A percentile compares a stretch with the other conserved stretches of the same genome.
Evolutionary conservation across 2,888 invertebrate genomes (phyloP).

Genomic region (Nephrotoma appendiculata): DNA sequence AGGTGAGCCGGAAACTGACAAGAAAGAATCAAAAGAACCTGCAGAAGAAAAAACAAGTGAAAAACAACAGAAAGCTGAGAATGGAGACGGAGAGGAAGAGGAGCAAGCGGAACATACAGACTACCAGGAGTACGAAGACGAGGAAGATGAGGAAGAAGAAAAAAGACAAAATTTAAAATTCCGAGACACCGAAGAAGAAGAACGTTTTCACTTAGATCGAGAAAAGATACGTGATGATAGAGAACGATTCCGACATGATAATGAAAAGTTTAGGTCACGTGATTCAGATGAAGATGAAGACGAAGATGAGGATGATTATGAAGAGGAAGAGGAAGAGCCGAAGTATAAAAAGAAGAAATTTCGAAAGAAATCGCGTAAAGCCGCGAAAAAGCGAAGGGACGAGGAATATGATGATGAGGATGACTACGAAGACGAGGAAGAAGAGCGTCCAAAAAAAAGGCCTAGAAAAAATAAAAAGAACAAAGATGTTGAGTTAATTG

Average conservation of each 20-base stretch:
- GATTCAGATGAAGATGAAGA: background rate
- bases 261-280: background rate
- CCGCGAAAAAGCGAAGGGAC: background rate
- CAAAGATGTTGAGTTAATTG: background rate
- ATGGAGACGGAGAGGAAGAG: background rate
- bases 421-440: background rate
- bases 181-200: background rate
- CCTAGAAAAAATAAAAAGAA: background rate
- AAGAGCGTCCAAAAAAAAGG: background rate
- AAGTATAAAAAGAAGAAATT: background rate
- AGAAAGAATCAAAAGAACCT: background rate
- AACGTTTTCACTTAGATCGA: background rate
- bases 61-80: background rate
- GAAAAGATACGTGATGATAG: background rate
- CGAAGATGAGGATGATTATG: background rate
- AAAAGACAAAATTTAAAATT: background rate
- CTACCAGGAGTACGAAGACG: background rate
- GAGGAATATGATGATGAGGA: background rate
- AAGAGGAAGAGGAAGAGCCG: background rate
- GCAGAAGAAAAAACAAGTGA: background rate
- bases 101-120: background rate
- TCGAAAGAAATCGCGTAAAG: background rate
- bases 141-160: constrained; percentile 3
- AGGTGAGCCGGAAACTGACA: background rate
- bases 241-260: background rate